Base-by-base conservation (phyloP, 1,140 invertebrate genomes). In the Tachypleus tridentatus region DNA sequence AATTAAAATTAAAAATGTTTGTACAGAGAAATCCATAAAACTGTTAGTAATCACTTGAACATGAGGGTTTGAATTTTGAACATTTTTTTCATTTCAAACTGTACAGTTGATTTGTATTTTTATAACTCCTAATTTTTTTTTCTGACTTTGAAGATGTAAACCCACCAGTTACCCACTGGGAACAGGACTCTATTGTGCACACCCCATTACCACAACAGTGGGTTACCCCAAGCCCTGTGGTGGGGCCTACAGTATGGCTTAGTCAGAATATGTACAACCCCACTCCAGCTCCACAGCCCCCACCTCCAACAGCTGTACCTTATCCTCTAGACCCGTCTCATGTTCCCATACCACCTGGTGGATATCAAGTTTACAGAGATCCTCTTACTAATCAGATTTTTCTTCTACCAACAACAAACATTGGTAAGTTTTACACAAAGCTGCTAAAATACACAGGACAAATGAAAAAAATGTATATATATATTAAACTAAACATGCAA, bases 351-450 rank as follows among this genome's bases (percentile, higher is more conserved):
- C 81, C 83, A 64, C 81, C 83, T 58, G 81, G 85, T 64, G 86
- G 86, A 62, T 86, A 87, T 77, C 88, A 91, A 76, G 80, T 92
- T 69, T 86, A 88, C 57, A 81, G 89, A 59, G 89, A 93, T 77
- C 86, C 88, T 48, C 81, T 86, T 10, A 87, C 85, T 29, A 88
- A 88, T 53, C 86, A 89, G 66, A 79, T 91, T 53, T 81, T 91
- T 57, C 81, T 92, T 57, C 81, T 91, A 65, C 88, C 89, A 57
- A 78, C 84, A 8, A 81, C 85, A 69, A 78, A 80, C 76, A 75
- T 83, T 76, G 83, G 83, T 84, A 79, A 77, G 75, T 75, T 58
- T 63, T 8, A 7, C 47, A 56, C 49, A 47, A 5, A 52, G 29
- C 59, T 29, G 2, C 29, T 29, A 29, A 29, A 29, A 29, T 29